These are phyloP conservation scores for Caenorhabditis drosophilae DNA, from an alignment of 2,888 invertebrate genomes.

Conservation along the genomic window DNA sequence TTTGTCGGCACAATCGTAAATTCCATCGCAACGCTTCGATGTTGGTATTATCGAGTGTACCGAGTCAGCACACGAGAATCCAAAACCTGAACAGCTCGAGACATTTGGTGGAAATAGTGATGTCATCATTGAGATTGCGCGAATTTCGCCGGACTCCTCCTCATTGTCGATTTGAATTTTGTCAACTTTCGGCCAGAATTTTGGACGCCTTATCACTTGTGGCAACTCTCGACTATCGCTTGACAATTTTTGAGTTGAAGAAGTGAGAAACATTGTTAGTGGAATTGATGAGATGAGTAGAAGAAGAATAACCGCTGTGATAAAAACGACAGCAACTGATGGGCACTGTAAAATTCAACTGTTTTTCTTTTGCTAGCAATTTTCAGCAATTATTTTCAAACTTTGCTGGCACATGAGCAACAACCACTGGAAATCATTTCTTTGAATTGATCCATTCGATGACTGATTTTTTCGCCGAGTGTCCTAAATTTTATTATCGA, in stretches of 20 bases:
- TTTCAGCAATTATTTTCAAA: not conserved
- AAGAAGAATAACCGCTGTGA: slow-evolving; percentile 36
- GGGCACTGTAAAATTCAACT: slow-evolving; percentile 37
- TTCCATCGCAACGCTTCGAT: slow-evolving; percentile 56
- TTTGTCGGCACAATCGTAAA: slow-evolving; percentile 53
- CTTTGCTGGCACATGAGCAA: slow-evolving; percentile 21
- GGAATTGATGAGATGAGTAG: slow-evolving; percentile 42
- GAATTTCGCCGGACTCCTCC: slow-evolving; percentile 8
- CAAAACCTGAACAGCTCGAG: slow-evolving; percentile 55
- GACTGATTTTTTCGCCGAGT: slow-evolving; percentile 29
- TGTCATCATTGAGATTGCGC: slow-evolving; percentile 37
- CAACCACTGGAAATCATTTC: slow-evolving; percentile 19
- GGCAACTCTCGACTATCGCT: slow-evolving; percentile 16
- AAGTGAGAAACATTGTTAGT: slow-evolving; percentile 18
- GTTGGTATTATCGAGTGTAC: slow-evolving; percentile 47
- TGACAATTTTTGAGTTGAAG: slow-evolving; percentile 24
- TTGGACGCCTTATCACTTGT: slow-evolving; percentile 13
- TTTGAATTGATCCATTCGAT: slow-evolving; percentile 34
- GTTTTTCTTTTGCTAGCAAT: too few relatives aligned
- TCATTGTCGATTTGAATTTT: slow-evolving; percentile 17
- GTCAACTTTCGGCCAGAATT: slow-evolving; percentile 31
- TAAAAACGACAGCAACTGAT: slow-evolving; percentile 42
- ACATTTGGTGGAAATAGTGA: slow-evolving; percentile 56
- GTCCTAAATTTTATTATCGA: slow-evolving; percentile 14
- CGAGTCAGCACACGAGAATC: slow-evolving; percentile 55